Evolutionary conservation across 2,797 vertebrate genomes (phyloP), one percentile per base, ranked within the genome.

Genomic region (Forpus xanthops): DNA sequence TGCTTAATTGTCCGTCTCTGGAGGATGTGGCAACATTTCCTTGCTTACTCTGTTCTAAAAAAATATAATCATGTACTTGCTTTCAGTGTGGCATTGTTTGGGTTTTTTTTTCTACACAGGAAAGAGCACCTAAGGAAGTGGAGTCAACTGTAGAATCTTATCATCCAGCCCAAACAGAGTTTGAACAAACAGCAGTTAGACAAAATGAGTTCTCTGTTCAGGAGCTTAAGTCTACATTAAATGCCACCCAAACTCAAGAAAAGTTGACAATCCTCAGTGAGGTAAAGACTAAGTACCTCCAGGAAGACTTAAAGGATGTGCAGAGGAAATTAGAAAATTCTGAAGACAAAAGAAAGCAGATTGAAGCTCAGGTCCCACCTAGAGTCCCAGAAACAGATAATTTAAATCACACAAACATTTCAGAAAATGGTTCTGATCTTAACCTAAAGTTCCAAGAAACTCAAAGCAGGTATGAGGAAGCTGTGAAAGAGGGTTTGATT

Each of bases 371-470:
- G 78, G 97, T 99, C 45, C 98, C 97, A 47, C 96, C 97, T 16
- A 92, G 92, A 76, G 79, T 90, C 23, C 27, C 92, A 23, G 96
- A 97, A 61, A 35, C 12, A 27, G 70, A 39, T 18, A 28, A 86
- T 27, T 68, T 97, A 42, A 96, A 96, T 68, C 97, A 64, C 77
- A 94, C 97, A 20, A 98, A 97, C 82, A 67, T 98, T 95, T 98
- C 98, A 47, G 98, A 99, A 97, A 99, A 98, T 28, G 96, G 98
- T 75, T 98, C 98, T 2, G 98, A 98, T 92, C 98, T 98, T 71
- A 98, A 98, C 85, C 96, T 98, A 25, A 98, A 98, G 75, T 97
- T 98, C 62, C 98, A 98, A 45, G 98, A 98, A 93, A 97, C 98
- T 35, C 98, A 98, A 91, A 98, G 97, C 96, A 98, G 97, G 68